Evolutionary conservation across 2,888 invertebrate species (phyloP), one percentile per base, ranked within the genome.

Genomic region (Drosophila neotestacea): DNA sequence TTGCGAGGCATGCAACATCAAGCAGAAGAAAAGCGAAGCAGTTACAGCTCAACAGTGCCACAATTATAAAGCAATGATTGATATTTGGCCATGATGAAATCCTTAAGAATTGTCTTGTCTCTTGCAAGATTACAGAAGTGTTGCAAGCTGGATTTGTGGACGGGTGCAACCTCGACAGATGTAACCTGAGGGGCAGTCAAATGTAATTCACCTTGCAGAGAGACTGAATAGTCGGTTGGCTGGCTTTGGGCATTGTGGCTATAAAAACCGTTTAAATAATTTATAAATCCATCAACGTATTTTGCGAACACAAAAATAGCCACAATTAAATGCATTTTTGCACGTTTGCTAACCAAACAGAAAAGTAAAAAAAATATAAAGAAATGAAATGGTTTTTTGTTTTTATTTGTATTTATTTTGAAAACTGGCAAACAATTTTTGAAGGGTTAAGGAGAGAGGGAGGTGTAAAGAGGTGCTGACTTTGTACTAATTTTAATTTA

Each of bases 311-410:
- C 55, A 76, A 65, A 59, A 69, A 41, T 76, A 54, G 65, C 68
- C 75, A 70, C 85, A 80, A 84, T 86, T 86, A 84, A 86, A 84
- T 84, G 84, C 70, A 86, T 86, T 86, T 84, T 81, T 83, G 73
- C 86, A 83, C 84, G 84, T 84, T 79, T 73, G 58, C 62, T 72
- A 60, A 59, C 56, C 71, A 62, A 72, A 32, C 11, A 28, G 30
- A 44, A 56, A 55, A 44, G 36, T 36, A 22, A 32, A 32, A 48
- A 58, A 58, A 70, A 56, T n/a, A n/a, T 47, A 63, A 52, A 39
- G 52, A 64, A 77, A 64, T 64, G 39, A 70, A 38, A 42, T 38
- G 39, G 9, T 41, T 52, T 50, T 55, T 55, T 42, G 28, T 52
- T 56, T 32, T 5, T 32, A 0, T 32, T 38, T 36, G 22, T 56